phyloP scores from a whole-genome alignment of 1,140 invertebrate genomes.

The Rhagoletis zephyria region DNA sequence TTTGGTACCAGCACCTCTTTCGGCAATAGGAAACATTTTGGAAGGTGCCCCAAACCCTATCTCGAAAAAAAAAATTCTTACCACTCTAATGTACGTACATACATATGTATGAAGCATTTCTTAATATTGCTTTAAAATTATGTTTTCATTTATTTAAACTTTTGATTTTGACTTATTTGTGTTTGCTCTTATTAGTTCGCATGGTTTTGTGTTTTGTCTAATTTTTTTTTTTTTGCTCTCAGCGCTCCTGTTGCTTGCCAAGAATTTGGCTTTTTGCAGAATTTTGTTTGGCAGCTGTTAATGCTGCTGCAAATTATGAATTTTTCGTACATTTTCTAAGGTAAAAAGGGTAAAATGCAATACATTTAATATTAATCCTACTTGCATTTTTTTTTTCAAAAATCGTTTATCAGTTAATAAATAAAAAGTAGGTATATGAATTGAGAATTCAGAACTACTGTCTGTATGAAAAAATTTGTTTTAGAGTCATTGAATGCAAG shows the following conservation, averaged over 20 bases:
- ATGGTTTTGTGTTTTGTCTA: constrained; percentile 18
- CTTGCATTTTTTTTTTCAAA: not conserved
- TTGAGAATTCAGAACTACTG: too few relatives aligned
- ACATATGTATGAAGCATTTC: not conserved
- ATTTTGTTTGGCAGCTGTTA: constrained; percentile 8
- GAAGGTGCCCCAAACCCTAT: too few relatives aligned
- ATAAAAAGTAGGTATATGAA: not conserved
- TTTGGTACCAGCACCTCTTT: too few relatives aligned
- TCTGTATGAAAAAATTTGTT: too few relatives aligned
- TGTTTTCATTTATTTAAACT: constrained; percentile 18
- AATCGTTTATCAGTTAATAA: not conserved
- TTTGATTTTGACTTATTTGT: not conserved
- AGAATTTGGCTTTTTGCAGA: constrained; percentile 8
- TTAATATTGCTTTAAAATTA: constrained; percentile 13
- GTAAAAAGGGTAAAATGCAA: not conserved
- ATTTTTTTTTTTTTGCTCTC: not conserved
- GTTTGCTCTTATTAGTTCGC: constrained; percentile 12
- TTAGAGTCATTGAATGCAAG: too few relatives aligned
- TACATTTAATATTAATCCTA: not conserved
- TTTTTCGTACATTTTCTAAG: not conserved
- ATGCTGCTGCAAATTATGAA: constrained; percentile 11
- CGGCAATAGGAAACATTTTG: too few relatives aligned
- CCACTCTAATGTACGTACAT: too few relatives aligned
- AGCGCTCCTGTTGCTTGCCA: not conserved
- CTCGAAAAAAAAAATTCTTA: too few relatives aligned